Conservation (phyloP, 2,888 invertebrate genomes). For the Eucriotettix oculatus region DNA sequence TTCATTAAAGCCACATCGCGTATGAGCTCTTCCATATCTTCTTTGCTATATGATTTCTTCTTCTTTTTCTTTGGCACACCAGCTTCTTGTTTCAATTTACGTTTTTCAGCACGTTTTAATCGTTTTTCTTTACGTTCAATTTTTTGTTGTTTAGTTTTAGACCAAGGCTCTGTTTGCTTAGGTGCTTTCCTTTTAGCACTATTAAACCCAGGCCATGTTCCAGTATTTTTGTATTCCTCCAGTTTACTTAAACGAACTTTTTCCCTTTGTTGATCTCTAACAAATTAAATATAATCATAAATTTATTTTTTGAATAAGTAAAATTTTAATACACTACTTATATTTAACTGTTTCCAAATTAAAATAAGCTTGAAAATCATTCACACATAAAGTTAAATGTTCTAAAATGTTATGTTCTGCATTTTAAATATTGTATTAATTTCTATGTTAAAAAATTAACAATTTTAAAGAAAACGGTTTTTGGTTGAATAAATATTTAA, state of each 20-base stretch:
- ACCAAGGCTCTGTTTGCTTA: conserved; percentile 59
- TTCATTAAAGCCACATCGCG: conserved; percentile 71
- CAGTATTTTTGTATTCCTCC: conserved; percentile 51
- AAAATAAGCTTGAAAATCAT: neutral
- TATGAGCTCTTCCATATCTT: conserved; percentile 59
- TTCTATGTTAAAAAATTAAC: too few relatives aligned
- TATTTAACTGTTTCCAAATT: neutral
- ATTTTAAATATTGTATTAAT: too few relatives aligned
- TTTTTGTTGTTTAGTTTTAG: conserved; percentile 54
- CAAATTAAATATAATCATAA: conserved; percentile 5
- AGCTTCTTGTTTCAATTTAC: conserved; percentile 21
- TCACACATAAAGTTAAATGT: neutral
- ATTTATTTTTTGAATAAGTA: neutral
- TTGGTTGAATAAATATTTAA: too few relatives aligned
- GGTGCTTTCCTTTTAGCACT: conserved; percentile 23
- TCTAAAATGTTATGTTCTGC: neutral
- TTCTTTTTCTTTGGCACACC: conserved; percentile 26
- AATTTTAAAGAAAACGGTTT: too few relatives aligned
- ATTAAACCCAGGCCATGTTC: conserved; percentile 51
- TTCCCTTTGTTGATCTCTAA: conserved; percentile 58
- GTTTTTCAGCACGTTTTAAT: conserved; percentile 41
- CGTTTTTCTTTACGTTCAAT: conserved; percentile 44
- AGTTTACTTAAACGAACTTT: conserved; percentile 52
- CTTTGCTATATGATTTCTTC: conserved; percentile 41
- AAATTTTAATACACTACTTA: neutral